These are phyloP conservation scores for Turritopsis rubra DNA, from an alignment of 30 jellyfish, hydroid and myxozoan genomes.

Conservation along the genomic window DNA sequence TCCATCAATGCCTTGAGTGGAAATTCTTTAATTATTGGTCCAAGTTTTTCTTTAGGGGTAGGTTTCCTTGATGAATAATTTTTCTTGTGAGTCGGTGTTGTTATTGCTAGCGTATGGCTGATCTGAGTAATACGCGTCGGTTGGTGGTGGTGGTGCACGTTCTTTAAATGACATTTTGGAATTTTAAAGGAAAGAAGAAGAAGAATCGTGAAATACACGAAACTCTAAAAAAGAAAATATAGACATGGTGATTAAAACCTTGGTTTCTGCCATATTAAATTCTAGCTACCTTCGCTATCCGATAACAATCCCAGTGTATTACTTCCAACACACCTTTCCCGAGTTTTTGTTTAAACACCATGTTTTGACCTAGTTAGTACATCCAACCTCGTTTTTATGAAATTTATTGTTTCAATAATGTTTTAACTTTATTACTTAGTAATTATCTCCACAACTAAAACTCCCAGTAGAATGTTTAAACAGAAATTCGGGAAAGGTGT, in stretches of 20 bases:
- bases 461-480: too few relatives aligned
- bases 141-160: not conserved
- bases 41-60: not conserved
- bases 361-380: too few relatives aligned
- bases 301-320: too few relatives aligned
- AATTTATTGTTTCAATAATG: too few relatives aligned
- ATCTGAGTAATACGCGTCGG: constrained; percentile 10
- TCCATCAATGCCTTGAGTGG: not conserved
- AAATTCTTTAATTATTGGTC: constrained; percentile 9
- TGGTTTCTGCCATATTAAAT: not conserved
- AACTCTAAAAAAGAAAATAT: not conserved
- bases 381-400: too few relatives aligned
- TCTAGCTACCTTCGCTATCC: too few relatives aligned
- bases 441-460: too few relatives aligned
- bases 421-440: too few relatives aligned
- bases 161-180: constrained; percentile 2
- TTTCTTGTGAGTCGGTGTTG: not conserved
- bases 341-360: too few relatives aligned
- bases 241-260: not conserved
- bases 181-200: not conserved
- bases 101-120: not conserved
- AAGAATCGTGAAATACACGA: not conserved
- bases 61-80: not conserved
- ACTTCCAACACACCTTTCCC: too few relatives aligned
- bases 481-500: too few relatives aligned